These are phyloP conservation scores for Protophormia terraenovae DNA, from an alignment of 2,888 invertebrate genomes.

Conservation along the genomic window DNA sequence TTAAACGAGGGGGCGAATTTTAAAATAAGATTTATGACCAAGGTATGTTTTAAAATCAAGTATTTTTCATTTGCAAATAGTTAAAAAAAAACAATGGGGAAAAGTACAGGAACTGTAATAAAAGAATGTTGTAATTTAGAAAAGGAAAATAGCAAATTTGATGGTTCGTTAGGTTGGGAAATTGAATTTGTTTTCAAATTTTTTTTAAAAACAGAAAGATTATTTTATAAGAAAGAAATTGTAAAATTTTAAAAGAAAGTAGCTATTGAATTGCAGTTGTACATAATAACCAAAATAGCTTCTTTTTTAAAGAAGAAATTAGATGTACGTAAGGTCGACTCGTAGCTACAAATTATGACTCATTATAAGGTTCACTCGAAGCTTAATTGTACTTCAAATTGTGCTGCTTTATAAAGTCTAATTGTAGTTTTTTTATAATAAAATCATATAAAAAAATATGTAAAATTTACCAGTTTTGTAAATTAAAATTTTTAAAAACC, in stretches of 20 bases:
- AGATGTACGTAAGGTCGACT: too few species aligned
- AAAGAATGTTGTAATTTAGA: constrained; percentile 24
- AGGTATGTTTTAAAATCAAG: constrained; percentile 57
- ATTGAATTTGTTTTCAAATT: constrained; percentile 58
- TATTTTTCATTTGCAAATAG: constrained; percentile 34
- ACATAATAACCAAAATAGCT: too few species aligned
- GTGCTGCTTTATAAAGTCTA: too few species aligned
- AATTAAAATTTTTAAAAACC: too few species aligned
- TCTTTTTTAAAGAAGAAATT: not conserved
- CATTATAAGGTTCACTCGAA: too few species aligned
- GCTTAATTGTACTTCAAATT: too few species aligned
- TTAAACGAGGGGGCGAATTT: constrained; percentile 24
- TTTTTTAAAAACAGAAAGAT: not conserved
- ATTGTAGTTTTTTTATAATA: too few species aligned
- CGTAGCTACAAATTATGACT: too few species aligned
- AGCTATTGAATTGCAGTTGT: too few species aligned
- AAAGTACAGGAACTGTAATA: not conserved
- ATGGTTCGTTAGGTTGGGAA: constrained; percentile 62
- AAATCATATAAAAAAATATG: too few species aligned
- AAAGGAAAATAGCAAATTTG: constrained; percentile 55
- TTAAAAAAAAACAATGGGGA: not conserved
- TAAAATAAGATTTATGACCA: constrained; percentile 59
- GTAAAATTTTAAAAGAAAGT: too few species aligned
- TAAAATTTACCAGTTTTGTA: too few species aligned
- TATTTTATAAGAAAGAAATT: not conserved